A percentile compares a stretch with the other conserved stretches of the same genome.
Evolutionary conservation across 2,797 vertebrate genomes (phyloP).

Genomic region (Peromyscus eremicus): DNA sequence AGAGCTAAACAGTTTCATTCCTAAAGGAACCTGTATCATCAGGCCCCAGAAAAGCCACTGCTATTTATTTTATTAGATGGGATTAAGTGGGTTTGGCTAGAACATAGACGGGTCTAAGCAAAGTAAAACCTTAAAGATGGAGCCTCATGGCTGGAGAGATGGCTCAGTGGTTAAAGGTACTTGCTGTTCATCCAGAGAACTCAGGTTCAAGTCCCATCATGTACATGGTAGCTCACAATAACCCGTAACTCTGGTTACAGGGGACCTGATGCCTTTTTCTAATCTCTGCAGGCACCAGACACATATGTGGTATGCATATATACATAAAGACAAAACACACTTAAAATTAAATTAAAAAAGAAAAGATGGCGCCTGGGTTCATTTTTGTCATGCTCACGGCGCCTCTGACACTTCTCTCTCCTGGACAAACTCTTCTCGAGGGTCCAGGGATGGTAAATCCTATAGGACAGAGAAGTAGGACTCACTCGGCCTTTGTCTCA

Average conservation of each 20-base stretch:
- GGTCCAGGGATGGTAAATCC: neutral
- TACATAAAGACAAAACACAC: neutral
- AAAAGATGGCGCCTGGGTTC: neutral
- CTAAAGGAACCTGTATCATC: neutral
- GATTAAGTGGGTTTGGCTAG: neutral
- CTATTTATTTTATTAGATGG: neutral
- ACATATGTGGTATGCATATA: no score
- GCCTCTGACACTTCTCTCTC: neutral
- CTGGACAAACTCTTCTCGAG: neutral
- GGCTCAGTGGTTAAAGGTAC: neutral
- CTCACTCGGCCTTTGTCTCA: neutral
- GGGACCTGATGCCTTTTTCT: neutral
- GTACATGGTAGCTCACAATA: neutral
- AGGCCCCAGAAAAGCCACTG: constrained; percentile 55
- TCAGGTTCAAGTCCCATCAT: neutral
- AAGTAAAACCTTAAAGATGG: neutral
- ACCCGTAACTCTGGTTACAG: no score
- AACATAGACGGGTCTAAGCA: neutral
- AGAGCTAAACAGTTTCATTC: neutral
- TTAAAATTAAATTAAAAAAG: neutral
- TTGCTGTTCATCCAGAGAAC: neutral
- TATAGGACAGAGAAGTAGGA: accelerated
- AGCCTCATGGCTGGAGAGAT: neutral
- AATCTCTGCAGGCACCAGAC: neutral
- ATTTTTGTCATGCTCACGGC: neutral